A percentile compares a stretch with the other conserved stretches of the same genome.
Conservation (phyloP, 2,888 invertebrate species). For the Rhagium mordax region DNA sequence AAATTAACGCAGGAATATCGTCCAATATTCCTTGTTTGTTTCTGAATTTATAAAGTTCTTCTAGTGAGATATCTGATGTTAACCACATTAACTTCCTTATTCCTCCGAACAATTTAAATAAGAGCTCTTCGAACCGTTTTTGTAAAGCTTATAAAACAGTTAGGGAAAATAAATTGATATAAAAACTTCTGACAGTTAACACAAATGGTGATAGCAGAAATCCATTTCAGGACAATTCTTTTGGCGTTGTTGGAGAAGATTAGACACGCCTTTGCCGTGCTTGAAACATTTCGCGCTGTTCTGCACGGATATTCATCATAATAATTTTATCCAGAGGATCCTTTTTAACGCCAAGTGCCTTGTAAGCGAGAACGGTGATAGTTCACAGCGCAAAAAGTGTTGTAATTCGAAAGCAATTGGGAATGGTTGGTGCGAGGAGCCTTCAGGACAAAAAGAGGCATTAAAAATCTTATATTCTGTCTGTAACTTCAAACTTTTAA, state of each 20-base stretch:
- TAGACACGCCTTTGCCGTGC: conserved; percentile 32
- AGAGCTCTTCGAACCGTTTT: conserved; percentile 7
- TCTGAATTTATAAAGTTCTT: not conserved
- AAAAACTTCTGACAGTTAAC: conserved; percentile 23
- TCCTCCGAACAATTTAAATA: not conserved
- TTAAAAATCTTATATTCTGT: no score
- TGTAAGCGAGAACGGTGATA: conserved; percentile 10
- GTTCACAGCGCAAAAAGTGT: not conserved
- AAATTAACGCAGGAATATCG: no score
- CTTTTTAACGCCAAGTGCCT: not conserved
- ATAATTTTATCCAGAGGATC: conserved; percentile 28
- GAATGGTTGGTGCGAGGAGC: no score
- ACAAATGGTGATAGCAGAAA: conserved; percentile 27
- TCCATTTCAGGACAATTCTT: conserved; percentile 19
- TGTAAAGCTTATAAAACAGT: conserved; percentile 14
- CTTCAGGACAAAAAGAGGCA: no score
- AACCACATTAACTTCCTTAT: conserved; percentile 6
- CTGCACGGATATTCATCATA: conserved; percentile 23
- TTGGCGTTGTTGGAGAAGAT: conserved; percentile 13
- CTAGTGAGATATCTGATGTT: not conserved
- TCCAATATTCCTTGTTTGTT: no score
- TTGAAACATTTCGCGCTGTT: conserved; percentile 18
- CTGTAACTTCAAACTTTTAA: no score
- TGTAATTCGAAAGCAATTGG: not conserved
- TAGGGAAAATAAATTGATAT: conserved; percentile 19